Base-by-base conservation (phyloP, 2,888 invertebrate genomes). In the Scaptomyza cyrtandrae region DNA sequence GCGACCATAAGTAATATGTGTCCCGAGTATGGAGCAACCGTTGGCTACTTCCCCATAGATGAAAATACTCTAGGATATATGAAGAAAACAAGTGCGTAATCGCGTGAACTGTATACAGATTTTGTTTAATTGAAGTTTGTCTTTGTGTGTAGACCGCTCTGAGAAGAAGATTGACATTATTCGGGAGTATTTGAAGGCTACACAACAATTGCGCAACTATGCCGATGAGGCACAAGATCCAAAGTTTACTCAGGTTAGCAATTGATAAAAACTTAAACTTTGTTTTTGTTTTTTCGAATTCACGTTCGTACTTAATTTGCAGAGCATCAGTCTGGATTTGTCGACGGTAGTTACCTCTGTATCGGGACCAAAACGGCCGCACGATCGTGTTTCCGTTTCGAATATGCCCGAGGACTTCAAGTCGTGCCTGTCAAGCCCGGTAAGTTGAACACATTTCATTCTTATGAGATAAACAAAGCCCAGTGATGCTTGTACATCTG, bases 1-100 rank as follows among this genome's bases (percentile, higher is more conserved):
- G 98, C 99, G 0, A 99, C 99, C 0, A 98, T 99, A 58, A 97
- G 98, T 77, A 99, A 99, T 93, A 99, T 99, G 99, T 98, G 98
- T 90, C 99, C 99, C 0, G 98, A 98, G 92, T 99, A 99, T 91
- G 99, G 99, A 0, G 99, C 99, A 14, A 99, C 99, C 0, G 96
- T 98, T 71, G 98, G 97, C 0, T 98, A 95, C 92, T 99, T 99
- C 93, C 98, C 99, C 0, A 96, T 98, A 0, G 99, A 99, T 93
- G 92, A 93, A 31, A 93, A 94, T 33, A 97, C 97, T 31, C 93
- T 99, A 49, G 93, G 93, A n/a, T 99, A 99, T 90, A 94, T 99
- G 41, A 93, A 93, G 58, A 97, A 98, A 92, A 97, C 97, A 73
- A 96, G 97, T 96, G 49, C 7, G 75, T 44, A 14, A n/a, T 13